A percentile compares a stretch with the other conserved stretches of the same genome.
phyloP scores from a whole-genome alignment of 2,888 invertebrate genomes.

The Eupithecia exiguata region DNA sequence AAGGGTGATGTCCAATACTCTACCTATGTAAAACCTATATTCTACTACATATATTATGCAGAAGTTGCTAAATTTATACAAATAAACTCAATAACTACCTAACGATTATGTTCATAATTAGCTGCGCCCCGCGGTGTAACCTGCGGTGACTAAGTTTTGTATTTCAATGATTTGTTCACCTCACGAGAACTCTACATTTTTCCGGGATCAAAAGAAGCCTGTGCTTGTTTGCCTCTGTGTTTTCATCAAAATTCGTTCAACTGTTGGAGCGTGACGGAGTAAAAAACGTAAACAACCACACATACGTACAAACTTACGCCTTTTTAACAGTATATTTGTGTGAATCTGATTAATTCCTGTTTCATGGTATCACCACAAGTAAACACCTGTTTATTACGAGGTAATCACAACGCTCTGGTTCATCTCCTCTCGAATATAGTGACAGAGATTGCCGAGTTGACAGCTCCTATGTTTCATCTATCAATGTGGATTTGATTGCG shows the following conservation, averaged over 20 bases:
- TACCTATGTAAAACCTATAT: too few species aligned
- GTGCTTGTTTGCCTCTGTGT: too few species aligned
- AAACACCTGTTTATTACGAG: background rate
- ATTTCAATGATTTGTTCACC: too few species aligned
- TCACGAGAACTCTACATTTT: background rate
- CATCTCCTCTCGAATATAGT: constrained; percentile 12
- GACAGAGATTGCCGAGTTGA: constrained; percentile 20
- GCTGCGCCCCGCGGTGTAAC: too few species aligned
- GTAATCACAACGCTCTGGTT: background rate
- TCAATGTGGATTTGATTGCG: constrained; percentile 5
- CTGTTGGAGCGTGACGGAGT: background rate
- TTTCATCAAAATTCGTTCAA: too few species aligned
- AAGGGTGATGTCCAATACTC: too few species aligned
- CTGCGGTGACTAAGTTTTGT: too few species aligned
- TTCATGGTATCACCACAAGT: background rate
- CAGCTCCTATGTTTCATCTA: constrained; percentile 14
- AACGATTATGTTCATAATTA: too few species aligned
- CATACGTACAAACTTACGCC: background rate
- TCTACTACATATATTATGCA: too few species aligned
- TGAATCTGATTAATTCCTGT: background rate
- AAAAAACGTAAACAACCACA: background rate
- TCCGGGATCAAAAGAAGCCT: background rate
- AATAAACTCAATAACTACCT: too few species aligned
- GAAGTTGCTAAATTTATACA: too few species aligned
- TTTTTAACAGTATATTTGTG: background rate